Evolutionary conservation across 2,888 invertebrate genomes (phyloP).

Genomic region (Suillia variegata): DNA sequence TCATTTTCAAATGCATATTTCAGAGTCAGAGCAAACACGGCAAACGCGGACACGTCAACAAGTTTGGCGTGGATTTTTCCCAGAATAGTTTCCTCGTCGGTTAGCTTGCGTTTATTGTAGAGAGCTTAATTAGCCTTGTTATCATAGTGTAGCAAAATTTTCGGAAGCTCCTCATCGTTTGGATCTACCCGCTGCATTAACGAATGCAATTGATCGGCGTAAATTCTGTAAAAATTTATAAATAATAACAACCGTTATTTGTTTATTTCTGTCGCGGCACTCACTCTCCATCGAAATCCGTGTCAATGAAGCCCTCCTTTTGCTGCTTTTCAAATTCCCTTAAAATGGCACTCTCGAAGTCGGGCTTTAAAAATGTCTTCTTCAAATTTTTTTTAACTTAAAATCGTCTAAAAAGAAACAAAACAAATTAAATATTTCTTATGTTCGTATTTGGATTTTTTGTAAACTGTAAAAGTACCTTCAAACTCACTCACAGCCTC

Average conservation of each 20-base stretch:
- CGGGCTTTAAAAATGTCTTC: slow-evolving; percentile 65
- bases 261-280: too few relatives aligned
- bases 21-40: too few relatives aligned
- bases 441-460: not conserved
- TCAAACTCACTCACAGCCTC: slow-evolving; percentile 62
- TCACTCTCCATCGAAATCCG: slow-evolving; percentile 67
- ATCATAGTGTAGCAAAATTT: slow-evolving; percentile 53
- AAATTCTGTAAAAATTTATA: slow-evolving; percentile 44
- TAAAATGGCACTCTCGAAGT: slow-evolving; percentile 53
- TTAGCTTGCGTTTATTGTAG: slow-evolving; percentile 43
- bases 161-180: slow-evolving; percentile 33
- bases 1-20: too few relatives aligned
- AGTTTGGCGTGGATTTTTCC: slow-evolving; percentile 59
- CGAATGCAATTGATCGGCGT: slow-evolving; percentile 56
- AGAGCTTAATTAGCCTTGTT: slow-evolving; percentile 32
- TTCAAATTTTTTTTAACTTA: slow-evolving; percentile 59
- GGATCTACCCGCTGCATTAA: slow-evolving; percentile 56
- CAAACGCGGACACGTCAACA: slow-evolving; percentile 39
- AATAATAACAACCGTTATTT: too few relatives aligned
- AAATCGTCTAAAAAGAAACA: slow-evolving; percentile 35
- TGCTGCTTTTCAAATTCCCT: slow-evolving; percentile 53
- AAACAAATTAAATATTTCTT: not conserved
- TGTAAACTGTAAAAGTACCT: slow-evolving; percentile 33
- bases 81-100: slow-evolving; percentile 59
- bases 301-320: slow-evolving; percentile 55